Conservation (phyloP, 2,113 vertebrate genomes). For the Petrocephalus microphthalmus region DNA sequence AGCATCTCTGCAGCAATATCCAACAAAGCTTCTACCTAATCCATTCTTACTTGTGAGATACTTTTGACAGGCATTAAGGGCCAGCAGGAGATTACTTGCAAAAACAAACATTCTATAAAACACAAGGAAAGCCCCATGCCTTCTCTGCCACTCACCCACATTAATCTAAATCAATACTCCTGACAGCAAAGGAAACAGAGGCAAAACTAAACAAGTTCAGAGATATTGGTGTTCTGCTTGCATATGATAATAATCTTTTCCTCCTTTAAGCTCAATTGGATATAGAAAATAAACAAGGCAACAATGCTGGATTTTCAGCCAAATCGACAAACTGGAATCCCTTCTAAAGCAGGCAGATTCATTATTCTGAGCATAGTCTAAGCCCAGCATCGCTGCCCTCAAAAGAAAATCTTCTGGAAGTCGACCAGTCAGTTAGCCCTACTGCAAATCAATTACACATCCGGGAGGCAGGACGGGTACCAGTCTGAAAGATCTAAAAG, state of each 20-base stretch:
- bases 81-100: background rate
- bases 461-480: background rate
- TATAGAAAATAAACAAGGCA: constrained; percentile 31
- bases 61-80: background rate
- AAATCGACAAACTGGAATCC: constrained; percentile 16
- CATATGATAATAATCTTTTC: constrained; percentile 27
- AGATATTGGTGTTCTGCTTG: constrained; percentile 9
- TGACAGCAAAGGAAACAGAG: constrained; percentile 19
- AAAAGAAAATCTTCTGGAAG: constrained; percentile 44
- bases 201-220: constrained; percentile 14
- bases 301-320: constrained; percentile 32
- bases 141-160: constrained; percentile 9
- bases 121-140: background rate
- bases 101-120: background rate
- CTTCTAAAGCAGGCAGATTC: constrained; percentile 41
- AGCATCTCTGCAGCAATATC: background rate
- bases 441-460: background rate
- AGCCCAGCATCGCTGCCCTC: constrained; percentile 45
- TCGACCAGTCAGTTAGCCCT: constrained; percentile 20
- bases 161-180: constrained; percentile 29
- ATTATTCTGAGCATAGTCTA: constrained; percentile 42
- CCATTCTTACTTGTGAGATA: background rate
- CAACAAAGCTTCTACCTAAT: background rate
- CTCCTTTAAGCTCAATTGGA: background rate
- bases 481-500: background rate